Evolutionary conservation across 2,113 vertebrate species (phyloP).

Genomic region (Thalassoma bifasciatum): DNA sequence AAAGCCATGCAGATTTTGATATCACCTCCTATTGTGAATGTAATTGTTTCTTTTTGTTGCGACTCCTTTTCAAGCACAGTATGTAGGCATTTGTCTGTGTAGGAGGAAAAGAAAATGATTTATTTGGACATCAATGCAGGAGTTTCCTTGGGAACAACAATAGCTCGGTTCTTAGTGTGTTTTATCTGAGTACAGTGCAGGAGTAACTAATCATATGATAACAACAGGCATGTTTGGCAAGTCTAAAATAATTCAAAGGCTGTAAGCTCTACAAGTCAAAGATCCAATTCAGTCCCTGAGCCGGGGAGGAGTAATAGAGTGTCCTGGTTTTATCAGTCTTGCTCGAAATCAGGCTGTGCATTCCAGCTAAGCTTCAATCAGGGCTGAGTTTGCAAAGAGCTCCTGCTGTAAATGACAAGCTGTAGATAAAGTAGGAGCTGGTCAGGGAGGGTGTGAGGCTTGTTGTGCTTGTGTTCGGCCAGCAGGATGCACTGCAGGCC

Average conservation of each 20-base stretch:
- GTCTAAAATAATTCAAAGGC: constrained; percentile 28
- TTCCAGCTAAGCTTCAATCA: constrained; percentile 35
- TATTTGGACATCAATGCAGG: constrained; percentile 41
- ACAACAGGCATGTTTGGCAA: constrained; percentile 23
- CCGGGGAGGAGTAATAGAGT: neutral
- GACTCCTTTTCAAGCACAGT: constrained; percentile 4
- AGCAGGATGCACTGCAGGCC: constrained; percentile 77
- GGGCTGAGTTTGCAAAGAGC: constrained; percentile 39
- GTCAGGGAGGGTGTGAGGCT: constrained; percentile 30
- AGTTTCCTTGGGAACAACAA: constrained; percentile 33
- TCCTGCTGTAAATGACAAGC: constrained; percentile 31
- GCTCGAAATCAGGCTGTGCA: constrained; percentile 23
- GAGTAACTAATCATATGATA: constrained; percentile 11
- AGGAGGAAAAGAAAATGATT: constrained; percentile 34
- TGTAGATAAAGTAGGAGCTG: constrained; percentile 26
- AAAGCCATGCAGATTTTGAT: constrained; percentile 24
- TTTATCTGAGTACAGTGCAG: constrained; percentile 27
- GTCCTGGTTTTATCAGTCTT: constrained; percentile 26
- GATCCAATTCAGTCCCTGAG: constrained; percentile 27
- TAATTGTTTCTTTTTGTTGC: constrained; percentile 26
- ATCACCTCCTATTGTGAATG: constrained; percentile 28
- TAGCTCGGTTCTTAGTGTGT: constrained; percentile 9
- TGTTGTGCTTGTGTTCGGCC: constrained; percentile 69
- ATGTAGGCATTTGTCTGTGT: constrained; percentile 16
- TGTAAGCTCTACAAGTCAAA: constrained; percentile 17